Evolutionary conservation across 2,888 invertebrate species (phyloP).

Genomic region (Chrysolina oricalcia): DNA sequence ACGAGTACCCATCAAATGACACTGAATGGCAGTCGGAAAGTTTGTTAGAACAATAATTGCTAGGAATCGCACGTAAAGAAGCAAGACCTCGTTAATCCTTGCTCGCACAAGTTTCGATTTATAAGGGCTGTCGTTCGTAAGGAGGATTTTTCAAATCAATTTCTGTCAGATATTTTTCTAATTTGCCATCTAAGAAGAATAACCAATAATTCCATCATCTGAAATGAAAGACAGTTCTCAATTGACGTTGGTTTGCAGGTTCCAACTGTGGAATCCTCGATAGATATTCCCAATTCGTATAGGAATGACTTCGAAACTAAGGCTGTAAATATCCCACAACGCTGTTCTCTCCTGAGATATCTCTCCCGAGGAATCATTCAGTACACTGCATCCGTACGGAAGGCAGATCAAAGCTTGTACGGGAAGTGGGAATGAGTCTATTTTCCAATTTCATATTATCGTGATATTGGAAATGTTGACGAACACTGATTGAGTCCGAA

Average conservation of each 20-base stretch:
- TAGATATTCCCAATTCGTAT: not conserved
- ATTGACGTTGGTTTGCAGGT: not conserved
- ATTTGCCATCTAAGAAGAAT: too few relatives aligned
- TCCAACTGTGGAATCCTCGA: not conserved
- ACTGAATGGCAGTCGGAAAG: too few relatives aligned
- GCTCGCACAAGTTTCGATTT: too few relatives aligned
- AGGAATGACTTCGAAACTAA: not conserved
- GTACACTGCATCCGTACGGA: not conserved
- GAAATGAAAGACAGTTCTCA: not conserved
- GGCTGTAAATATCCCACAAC: slow-evolving; percentile 4
- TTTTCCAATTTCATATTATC: not conserved
- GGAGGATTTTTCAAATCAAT: too few relatives aligned
- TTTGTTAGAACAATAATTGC: too few relatives aligned
- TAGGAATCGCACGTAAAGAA: too few relatives aligned
- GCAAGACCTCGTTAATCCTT: too few relatives aligned
- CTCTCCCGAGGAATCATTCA: slow-evolving; percentile 17
- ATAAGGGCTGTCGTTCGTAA: too few relatives aligned
- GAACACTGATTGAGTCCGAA: too few relatives aligned
- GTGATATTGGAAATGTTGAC: not conserved
- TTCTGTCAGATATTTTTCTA: too few relatives aligned
- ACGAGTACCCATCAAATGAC: too few relatives aligned
- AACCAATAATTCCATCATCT: not conserved
- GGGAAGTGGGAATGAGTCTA: not conserved
- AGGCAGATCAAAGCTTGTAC: slow-evolving; percentile 4
- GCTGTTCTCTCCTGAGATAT: not conserved